Evolutionary conservation across 2,113 vertebrate species (phyloP).

Genomic region (Orycteropus afer): DNA sequence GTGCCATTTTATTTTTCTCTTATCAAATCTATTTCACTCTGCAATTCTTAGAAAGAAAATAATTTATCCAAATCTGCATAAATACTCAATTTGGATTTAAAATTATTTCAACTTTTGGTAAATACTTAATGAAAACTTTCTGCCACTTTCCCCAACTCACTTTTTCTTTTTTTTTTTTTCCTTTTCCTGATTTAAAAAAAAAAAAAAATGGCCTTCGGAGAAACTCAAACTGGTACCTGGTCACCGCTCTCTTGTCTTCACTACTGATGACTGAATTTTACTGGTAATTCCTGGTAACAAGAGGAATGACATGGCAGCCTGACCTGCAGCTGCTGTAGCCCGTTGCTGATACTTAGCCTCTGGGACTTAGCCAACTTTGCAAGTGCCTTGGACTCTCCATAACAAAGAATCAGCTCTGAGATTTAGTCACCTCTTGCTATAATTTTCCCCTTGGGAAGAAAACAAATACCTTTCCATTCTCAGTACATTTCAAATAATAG

Average conservation of each 20-base stretch:
- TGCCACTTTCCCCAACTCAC: neutral
- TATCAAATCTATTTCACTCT: neutral
- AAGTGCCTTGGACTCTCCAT: neutral
- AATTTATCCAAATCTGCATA: neutral
- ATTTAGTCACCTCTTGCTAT: neutral
- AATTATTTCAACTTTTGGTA: neutral
- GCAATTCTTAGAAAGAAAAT: neutral
- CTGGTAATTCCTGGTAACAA: neutral
- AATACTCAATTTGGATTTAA: neutral
- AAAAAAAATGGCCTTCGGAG: neutral
- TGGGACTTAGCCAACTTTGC: neutral
- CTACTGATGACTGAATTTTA: neutral
- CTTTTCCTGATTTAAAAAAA: neutral
- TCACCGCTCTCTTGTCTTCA: neutral
- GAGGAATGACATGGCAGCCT: neutral
- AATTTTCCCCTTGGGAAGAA: neutral
- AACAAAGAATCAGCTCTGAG: neutral
- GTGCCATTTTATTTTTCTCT: neutral
- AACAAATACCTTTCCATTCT: neutral
- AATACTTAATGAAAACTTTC: neutral
- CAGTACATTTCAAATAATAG: neutral
- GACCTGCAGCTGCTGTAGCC: no score
- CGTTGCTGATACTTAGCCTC: no score
- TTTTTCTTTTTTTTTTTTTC: no score
- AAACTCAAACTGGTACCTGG: neutral